Percentiles rank a stretch among this genome's conserved stretches.
These are phyloP conservation scores for Ophion ellenae DNA, from an alignment of 2,888 invertebrate genomes.

Conservation along the genomic window DNA sequence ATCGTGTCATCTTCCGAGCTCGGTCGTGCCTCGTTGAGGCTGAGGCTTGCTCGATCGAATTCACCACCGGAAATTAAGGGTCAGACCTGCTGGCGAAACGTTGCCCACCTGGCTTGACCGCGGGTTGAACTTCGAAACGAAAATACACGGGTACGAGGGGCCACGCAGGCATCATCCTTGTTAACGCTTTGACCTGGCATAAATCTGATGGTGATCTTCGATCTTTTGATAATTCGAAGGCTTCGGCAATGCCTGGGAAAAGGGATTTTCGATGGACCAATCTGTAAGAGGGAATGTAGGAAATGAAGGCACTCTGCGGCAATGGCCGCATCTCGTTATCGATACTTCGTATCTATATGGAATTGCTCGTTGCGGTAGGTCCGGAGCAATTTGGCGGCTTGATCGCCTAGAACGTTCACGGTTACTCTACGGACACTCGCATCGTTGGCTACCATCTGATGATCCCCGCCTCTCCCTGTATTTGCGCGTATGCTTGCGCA, in stretches of 20 bases:
- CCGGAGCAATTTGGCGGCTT: conserved; percentile 64
- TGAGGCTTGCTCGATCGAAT: conserved; percentile 49
- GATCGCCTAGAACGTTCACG: conserved; percentile 59
- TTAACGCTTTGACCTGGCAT: conserved; percentile 61
- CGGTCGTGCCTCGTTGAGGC: not conserved
- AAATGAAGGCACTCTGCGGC: conserved; percentile 41
- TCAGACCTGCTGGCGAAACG: conserved; percentile 44
- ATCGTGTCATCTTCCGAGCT: not conserved
- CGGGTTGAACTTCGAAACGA: conserved; percentile 49
- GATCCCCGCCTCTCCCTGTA: not conserved
- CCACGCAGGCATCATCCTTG: conserved; percentile 55
- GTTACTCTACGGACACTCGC: conserved; percentile 41
- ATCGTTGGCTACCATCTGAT: conserved; percentile 25
- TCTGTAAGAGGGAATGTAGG: conserved; percentile 5
- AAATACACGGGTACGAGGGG: conserved; percentile 58
- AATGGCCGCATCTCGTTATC: conserved; percentile 63
- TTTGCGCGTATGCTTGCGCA: conserved; percentile 1
- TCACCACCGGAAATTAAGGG: conserved; percentile 67
- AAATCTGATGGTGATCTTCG: not conserved
- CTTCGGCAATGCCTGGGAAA: not conserved
- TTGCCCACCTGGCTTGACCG: conserved; percentile 42
- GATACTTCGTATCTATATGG: conserved; percentile 65
- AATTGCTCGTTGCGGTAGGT: conserved; percentile 73
- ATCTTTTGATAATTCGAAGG: conserved; percentile 20
- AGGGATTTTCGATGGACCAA: conserved; percentile 12